Base-by-base conservation (phyloP, 2,888 invertebrate species). In the Sinotaia quadrata region DNA sequence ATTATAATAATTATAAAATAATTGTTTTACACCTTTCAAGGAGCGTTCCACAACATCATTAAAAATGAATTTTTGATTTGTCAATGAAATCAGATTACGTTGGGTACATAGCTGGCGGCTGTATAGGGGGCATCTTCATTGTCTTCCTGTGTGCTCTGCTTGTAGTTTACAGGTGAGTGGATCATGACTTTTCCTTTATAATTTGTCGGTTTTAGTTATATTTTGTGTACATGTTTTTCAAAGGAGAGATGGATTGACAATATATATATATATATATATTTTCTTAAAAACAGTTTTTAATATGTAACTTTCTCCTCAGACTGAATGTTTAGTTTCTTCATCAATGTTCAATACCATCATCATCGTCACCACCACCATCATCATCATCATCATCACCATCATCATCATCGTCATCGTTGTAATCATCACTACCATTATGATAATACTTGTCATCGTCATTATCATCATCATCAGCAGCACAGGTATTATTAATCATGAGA, bases 141-240 rank as follows among this genome's bases (percentile, higher is more conserved):
- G 91, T 93, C 0, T 89, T 92, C 0, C 83, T 92, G 0, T 89
- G 94, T 0, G 93, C 92, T 0, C 91, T 91, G 0, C 90, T 92
- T 0, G 91, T 94, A 72, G 90, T 92, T 41, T 89, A 93, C 82
- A 92, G 92, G 93, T 93, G 89, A 87, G 59, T 62, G 21, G 15
- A 29, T 1, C n/a, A 29, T 29, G 31, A n/a, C n/a, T n/a, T n/a
- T n/a, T n/a, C n/a, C n/a, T n/a, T n/a, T n/a, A n/a, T n/a, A n/a
- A n/a, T n/a, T n/a, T n/a, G n/a, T n/a, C n/a, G n/a, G n/a, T n/a
- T n/a, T n/a, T n/a, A n/a, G n/a, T n/a, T n/a, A n/a, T n/a, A n/a
- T n/a, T n/a, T n/a, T n/a, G 41, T 41, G 41, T 10, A 12, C 15
- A 12, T 10, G 10, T 41, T 41, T 12, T 15, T 12, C 10, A 18